A percentile compares a stretch with the other conserved stretches of the same genome.
These are phyloP conservation scores for Ophion ventricosus DNA, from an alignment of 2,888 invertebrate genomes.

Conservation along the genomic window DNA sequence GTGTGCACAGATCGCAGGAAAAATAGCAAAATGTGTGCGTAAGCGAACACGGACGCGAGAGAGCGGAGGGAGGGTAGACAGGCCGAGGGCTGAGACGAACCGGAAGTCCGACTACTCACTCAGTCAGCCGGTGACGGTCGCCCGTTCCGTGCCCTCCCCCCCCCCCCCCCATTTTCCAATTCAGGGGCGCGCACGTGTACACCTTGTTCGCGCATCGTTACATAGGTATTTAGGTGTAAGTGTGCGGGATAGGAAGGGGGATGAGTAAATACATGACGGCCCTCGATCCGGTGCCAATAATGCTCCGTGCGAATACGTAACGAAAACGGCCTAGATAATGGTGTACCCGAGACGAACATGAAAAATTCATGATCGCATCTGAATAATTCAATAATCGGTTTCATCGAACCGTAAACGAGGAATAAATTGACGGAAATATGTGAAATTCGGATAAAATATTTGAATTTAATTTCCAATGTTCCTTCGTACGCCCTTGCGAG, in stretches of 20 bases:
- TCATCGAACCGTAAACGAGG: background rate
- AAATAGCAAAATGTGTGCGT: constrained; percentile 34
- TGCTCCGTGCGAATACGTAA: constrained; percentile 31
- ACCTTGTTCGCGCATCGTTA: constrained; percentile 32
- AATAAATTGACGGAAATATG: too few relatives aligned
- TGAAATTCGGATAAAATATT: too few relatives aligned
- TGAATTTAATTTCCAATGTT: too few relatives aligned
- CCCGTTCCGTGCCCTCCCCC: constrained; percentile 19
- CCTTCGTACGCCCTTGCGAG: too few relatives aligned
- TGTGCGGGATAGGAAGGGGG: too few relatives aligned
- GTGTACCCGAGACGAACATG: background rate
- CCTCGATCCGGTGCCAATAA: constrained; percentile 51
- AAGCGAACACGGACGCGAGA: constrained; percentile 21
- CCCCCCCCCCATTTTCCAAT: constrained; percentile 31
- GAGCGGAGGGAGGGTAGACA: background rate
- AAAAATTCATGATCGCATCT: background rate
- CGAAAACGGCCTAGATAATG: constrained; percentile 11
- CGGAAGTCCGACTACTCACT: constrained; percentile 64
- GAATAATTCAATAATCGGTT: background rate
- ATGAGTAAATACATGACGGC: constrained; percentile 21
- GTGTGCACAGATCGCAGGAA: constrained; percentile 7
- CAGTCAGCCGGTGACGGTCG: constrained; percentile 70
- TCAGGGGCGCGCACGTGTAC: constrained; percentile 55
- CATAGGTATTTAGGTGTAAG: constrained; percentile 12
- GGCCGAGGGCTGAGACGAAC: constrained; percentile 12